These are phyloP conservation scores for Erebia ligea DNA, from an alignment of 2,888 invertebrate genomes.

Conservation along the genomic window DNA sequence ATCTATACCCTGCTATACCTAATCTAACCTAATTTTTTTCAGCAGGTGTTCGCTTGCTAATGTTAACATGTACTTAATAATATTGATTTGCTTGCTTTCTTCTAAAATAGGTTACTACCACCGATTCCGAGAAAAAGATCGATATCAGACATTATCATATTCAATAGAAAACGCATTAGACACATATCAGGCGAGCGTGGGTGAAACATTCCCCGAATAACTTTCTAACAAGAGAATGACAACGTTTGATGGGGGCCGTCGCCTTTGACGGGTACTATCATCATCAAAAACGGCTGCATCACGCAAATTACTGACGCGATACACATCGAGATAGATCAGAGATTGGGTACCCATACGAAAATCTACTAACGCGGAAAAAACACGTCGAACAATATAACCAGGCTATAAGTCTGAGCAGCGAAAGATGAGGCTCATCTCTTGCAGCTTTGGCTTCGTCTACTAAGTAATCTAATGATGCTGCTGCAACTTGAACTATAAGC, in stretches of 20 bases:
- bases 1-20: too few relatives aligned
- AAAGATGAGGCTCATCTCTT: slow-evolving; percentile 56
- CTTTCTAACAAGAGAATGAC: slow-evolving; percentile 66
- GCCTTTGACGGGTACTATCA: slow-evolving; percentile 53
- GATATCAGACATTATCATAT: slow-evolving; percentile 57
- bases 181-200: slow-evolving; percentile 58
- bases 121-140: slow-evolving; percentile 56
- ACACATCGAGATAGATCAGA: slow-evolving; percentile 54
- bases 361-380: slow-evolving; percentile 63
- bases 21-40: too few relatives aligned
- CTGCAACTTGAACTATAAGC: slow-evolving; percentile 45
- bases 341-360: slow-evolving; percentile 46
- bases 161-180: slow-evolving; percentile 74
- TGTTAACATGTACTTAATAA: not conserved
- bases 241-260: slow-evolving; percentile 55
- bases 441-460: slow-evolving; percentile 31
- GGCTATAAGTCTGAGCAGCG: slow-evolving; percentile 51
- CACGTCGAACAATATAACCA: slow-evolving; percentile 56
- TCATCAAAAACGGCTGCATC: slow-evolving; percentile 70
- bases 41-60: not conserved
- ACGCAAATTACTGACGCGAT: slow-evolving; percentile 70
- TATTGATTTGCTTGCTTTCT: too few relatives aligned
- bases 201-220: slow-evolving; percentile 66
- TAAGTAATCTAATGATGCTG: slow-evolving; percentile 36
- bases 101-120: slow-evolving; percentile 1